These are phyloP conservation scores for Eupeodes luniger DNA, from an alignment of 2,888 invertebrate genomes.

Conservation along the genomic window DNA sequence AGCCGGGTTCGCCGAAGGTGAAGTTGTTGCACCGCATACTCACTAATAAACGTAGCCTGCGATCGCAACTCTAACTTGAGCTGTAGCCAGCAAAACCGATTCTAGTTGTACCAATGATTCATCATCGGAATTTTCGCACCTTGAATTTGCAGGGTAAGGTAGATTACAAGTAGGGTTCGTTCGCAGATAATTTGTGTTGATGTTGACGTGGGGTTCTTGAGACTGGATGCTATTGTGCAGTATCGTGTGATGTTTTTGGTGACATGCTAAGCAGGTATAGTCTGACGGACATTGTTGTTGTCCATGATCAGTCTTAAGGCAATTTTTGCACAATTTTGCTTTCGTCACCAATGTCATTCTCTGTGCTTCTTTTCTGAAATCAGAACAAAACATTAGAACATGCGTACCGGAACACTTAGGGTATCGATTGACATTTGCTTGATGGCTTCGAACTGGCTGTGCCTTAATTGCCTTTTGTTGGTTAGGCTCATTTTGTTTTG, in stretches of 20 bases:
- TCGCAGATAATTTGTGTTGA: not conserved
- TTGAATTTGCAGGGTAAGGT: not conserved
- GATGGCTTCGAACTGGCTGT: conserved; percentile 29
- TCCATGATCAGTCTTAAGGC: conserved; percentile 49
- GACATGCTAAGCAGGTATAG: conserved; percentile 40
- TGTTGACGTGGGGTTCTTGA: not conserved
- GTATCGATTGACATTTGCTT: conserved; percentile 45
- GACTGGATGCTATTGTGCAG: not conserved
- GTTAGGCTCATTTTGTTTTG: not conserved
- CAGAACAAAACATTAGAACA: conserved; percentile 46
- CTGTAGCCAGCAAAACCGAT: conserved; percentile 51
- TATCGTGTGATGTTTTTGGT: conserved; percentile 27
- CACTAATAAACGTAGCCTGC: conserved; percentile 64
- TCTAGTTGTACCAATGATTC: conserved; percentile 1
- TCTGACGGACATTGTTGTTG: conserved; percentile 28
- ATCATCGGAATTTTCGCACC: not conserved
- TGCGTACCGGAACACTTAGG: conserved; percentile 53
- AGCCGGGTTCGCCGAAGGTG: conserved; percentile 46
- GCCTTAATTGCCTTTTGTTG: conserved; percentile 1
- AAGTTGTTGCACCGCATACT: conserved; percentile 63
- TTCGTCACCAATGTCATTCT: conserved; percentile 33
- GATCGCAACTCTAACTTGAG: conserved; percentile 40
- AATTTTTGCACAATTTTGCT: conserved; percentile 57
- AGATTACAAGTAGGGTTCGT: conserved; percentile 1
- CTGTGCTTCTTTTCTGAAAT: conserved; percentile 41